Evolutionary conservation across 1,140 invertebrate species (phyloP), one percentile per base, ranked within the genome.

Genomic region (Drosophila pectinifera): DNA sequence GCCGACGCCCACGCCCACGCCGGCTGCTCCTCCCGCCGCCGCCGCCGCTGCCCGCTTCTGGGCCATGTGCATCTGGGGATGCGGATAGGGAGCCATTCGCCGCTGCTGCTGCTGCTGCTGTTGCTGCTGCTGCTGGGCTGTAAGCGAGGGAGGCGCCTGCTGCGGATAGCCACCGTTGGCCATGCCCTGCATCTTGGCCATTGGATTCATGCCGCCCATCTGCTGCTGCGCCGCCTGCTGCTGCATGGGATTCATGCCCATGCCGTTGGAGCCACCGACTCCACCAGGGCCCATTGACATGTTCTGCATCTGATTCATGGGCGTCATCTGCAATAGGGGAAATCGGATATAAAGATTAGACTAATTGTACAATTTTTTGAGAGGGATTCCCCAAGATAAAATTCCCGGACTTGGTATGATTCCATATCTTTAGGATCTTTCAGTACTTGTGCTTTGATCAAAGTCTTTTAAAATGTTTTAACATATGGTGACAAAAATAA

Each of bases 1-100:
- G 8, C 56, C 56, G 4, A 57, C 39, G 11, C 59, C 59, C 20
- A 61, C 31, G 22, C 57, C 57, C 20, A 61, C 31, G 22, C 57
- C 57, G 14, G 42, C 42, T 8, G 48, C 80, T 14, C 76, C 81
- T 22, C 45, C 75, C 28, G 64, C 82, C 14, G 73, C 81, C 45
- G 75, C 82, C 20, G 77, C 82, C 20, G 75, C 83, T 31, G 78
- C 83, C 11, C 92, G 61, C 88, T 97, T 96, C 82, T 97, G 96
- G 31, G 94, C 94, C 94, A 96, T 96, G 83, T 97, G 95, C 95
- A 97, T 96, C 24, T 95, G 94, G 7, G 96, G 95, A 53, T 94
- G 95, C 3, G 96, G 96, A 92, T 97, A 97, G 0, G 96, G 96
- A 20, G 96, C 93, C 92, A 96, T 93, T 81, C 96, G 93, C 75